These are phyloP conservation scores for Porites lobata DNA, from an alignment of 92 coral and sea anemone species.

Conservation along the genomic window DNA sequence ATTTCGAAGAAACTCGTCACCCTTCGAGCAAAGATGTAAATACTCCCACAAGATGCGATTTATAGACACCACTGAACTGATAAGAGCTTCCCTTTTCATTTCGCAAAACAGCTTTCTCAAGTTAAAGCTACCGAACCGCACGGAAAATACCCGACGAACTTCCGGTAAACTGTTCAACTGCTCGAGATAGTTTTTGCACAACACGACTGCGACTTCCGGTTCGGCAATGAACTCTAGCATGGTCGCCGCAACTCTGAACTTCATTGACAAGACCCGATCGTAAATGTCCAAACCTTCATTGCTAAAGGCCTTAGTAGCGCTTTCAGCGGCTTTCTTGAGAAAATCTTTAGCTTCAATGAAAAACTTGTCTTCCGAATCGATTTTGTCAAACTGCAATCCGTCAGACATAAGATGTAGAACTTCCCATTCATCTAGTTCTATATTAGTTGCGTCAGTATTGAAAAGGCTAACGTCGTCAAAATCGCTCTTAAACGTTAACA, in stretches of 20 bases:
- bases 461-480: conserved; percentile 42
- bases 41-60: conserved; percentile 79
- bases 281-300: conserved; percentile 71
- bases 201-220: conserved; percentile 77
- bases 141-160: conserved; percentile 69
- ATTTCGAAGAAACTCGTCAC: conserved; percentile 65
- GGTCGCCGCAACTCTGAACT: conserved; percentile 73
- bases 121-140: conserved; percentile 69
- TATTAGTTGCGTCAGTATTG: conserved; percentile 53
- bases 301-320: conserved; percentile 70
- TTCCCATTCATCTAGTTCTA: conserved; percentile 74
- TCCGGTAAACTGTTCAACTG: conserved; percentile 80
- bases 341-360: conserved; percentile 62
- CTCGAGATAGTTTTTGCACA: conserved; percentile 73
- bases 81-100: conserved; percentile 72
- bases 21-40: conserved; percentile 67
- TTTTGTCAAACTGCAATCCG: conserved; percentile 51
- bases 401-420: conserved; percentile 63
- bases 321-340: conserved; percentile 66
- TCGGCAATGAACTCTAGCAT: conserved; percentile 60
- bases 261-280: conserved; percentile 75
- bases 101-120: conserved; percentile 63
- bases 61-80: conserved; percentile 65
- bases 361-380: conserved; percentile 57
- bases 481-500: conserved; percentile 24